Percentiles rank a stretch among this genome's conserved stretches.
These are phyloP conservation scores for Melipona quadrifasciata DNA, from an alignment of 1,140 invertebrate species.

Conservation along the genomic window DNA sequence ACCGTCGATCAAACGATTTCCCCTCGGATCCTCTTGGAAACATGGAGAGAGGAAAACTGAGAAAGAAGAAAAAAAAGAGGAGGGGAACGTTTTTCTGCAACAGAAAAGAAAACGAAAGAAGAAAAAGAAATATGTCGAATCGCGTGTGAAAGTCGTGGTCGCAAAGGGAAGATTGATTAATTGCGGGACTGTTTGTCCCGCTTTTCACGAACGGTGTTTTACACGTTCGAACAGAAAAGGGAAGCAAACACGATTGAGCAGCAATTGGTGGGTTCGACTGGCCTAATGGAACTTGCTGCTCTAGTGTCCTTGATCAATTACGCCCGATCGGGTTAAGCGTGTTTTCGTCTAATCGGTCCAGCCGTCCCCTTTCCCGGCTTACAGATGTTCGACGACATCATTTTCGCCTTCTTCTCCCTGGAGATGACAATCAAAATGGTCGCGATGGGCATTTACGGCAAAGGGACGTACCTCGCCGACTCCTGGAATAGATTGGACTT, in stretches of 20 bases:
- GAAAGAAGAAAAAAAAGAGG: neutral
- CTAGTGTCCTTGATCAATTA: constrained; percentile 56
- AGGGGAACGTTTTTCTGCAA: neutral
- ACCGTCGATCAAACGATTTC: neutral
- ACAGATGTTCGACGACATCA: constrained; percentile 98
- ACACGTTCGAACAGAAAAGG: constrained; percentile 5
- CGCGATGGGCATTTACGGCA: constrained; percentile 98
- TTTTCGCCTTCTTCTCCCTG: constrained; percentile 98
- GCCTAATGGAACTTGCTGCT: constrained; percentile 48
- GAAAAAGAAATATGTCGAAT: neutral
- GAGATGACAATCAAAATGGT: constrained; percentile 99
- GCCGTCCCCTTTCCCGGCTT: constrained; percentile 68
- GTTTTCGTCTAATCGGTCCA: constrained; percentile 8
- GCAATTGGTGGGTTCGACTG: constrained; percentile 1
- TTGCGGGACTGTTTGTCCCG: constrained; percentile 23
- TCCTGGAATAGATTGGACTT: constrained; percentile 99
- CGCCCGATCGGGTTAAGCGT: constrained; percentile 25
- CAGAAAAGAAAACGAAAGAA: neutral
- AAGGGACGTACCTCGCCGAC: constrained; percentile 97
- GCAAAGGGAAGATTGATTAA: constrained; percentile 24
- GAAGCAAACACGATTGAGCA: constrained; percentile 28
- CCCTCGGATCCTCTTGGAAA: too few species aligned
- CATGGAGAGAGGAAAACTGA: neutral
- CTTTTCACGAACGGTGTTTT: neutral
- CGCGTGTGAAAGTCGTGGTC: neutral